A percentile compares a stretch with the other conserved stretches of the same genome.
Conservation (phyloP, 2,797 vertebrate species). For the Petrocephalus schoutedeni region DNA sequence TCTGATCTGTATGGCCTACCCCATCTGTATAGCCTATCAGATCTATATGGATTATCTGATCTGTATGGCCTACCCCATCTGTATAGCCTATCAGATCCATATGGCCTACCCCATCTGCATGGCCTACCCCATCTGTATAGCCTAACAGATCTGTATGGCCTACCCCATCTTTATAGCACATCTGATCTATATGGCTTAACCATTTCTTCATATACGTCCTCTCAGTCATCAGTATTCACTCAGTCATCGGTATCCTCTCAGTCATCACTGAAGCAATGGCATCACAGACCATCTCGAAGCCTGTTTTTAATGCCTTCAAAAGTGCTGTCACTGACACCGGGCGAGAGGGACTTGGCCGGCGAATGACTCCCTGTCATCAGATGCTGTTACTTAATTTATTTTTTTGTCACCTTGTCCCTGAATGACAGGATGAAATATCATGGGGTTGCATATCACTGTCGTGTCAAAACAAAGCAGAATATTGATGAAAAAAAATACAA, state of each 20-base stretch:
- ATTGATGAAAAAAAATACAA: neutral
- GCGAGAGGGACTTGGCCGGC: neutral
- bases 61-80: too few relatives aligned
- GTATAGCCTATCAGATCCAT: too few relatives aligned
- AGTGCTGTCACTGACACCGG: neutral
- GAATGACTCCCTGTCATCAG: neutral
- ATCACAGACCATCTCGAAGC: neutral
- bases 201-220: neutral
- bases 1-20: too few relatives aligned
- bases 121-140: too few relatives aligned
- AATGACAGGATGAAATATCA: conserved; percentile 3
- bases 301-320: conserved; percentile 3
- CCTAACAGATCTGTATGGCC: too few relatives aligned
- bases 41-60: too few relatives aligned
- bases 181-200: too few relatives aligned
- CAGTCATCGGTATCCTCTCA: neutral
- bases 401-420: conserved; percentile 18
- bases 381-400: neutral
- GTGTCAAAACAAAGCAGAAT: conserved; percentile 2
- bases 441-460: conserved; percentile 4
- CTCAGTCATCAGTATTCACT: neutral
- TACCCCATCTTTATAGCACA: too few relatives aligned
- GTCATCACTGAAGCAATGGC: neutral
- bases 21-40: too few relatives aligned
- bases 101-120: too few relatives aligned